These are phyloP conservation scores for Ecliptopera silaceata DNA, from an alignment of 2,888 invertebrate species.

Conservation along the genomic window DNA sequence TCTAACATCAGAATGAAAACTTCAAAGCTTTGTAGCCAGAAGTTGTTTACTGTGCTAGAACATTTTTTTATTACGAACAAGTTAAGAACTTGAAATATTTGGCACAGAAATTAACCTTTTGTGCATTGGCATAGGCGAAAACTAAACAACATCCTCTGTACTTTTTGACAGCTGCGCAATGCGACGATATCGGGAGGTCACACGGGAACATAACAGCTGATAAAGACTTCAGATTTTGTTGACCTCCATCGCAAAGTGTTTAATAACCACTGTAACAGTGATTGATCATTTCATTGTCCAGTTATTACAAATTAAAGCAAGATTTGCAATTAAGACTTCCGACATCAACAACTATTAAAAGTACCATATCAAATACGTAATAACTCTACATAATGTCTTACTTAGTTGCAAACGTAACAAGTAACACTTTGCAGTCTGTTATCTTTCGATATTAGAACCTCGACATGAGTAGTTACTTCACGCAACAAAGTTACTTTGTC, in stretches of 20 bases:
- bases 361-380: slow-evolving; percentile 18
- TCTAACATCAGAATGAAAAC: background rate
- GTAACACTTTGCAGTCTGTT: background rate
- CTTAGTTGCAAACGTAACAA: background rate
- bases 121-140: slow-evolving; percentile 24
- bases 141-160: slow-evolving; percentile 29
- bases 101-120: slow-evolving; percentile 15
- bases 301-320: slow-evolving; percentile 17
- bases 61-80: no score
- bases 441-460: slow-evolving; percentile 3
- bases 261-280: slow-evolving; percentile 17
- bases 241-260: slow-evolving; percentile 39
- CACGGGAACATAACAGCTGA: slow-evolving; percentile 48
- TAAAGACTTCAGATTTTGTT: slow-evolving; percentile 49
- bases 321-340: slow-evolving; percentile 13
- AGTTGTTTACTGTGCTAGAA: no score
- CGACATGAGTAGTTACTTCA: background rate
- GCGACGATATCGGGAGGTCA: slow-evolving; percentile 60
- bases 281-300: slow-evolving; percentile 28
- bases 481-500: background rate
- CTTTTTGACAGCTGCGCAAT: slow-evolving; percentile 54
- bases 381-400: slow-evolving; percentile 1
- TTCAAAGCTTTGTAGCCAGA: background rate
- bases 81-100: slow-evolving; percentile 4
- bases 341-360: slow-evolving; percentile 30